Evolutionary conservation across 2,888 invertebrate species (phyloP), one percentile per base, ranked within the genome.

Genomic region (Ennomos fuscantarius): DNA sequence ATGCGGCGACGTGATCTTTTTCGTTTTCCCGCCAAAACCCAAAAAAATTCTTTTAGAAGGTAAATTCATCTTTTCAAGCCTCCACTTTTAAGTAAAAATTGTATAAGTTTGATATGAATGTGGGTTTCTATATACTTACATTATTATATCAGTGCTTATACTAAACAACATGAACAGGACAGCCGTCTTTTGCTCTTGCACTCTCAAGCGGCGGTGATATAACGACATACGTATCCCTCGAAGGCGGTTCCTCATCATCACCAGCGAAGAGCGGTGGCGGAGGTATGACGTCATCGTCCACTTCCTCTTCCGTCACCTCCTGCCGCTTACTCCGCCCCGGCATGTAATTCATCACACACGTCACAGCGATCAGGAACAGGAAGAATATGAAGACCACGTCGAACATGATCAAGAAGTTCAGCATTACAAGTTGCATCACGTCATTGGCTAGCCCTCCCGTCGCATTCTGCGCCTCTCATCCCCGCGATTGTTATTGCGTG

Each of bases 371-470:
- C 84, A 96, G 94, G 92, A 96, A 96, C 84, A 96, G 93, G 93
- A 96, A 96, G 91, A 96, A 96, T 92, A 96, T 94, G 93, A 96
- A 96, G 90, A 96, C 96, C 87, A 96, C 95, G 93, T 96, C 96
- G 94, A 96, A 96, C 96, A 96, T 96, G 93, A 96, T 95, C 88
- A 96, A 94, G 81, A 96, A 96, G 93, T 96, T 96, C 92, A 96
- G 94, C 94, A 96, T 96, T 94, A 96, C 94, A 84, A 96, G 94
- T 94, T 96, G 96, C 96, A 96, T 96, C 93, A 93, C 93, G 93
- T 75, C 78, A 78, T 76, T 70, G 50, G 60, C 67, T 65, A 72
- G 68, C 74, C 53, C 68, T 68, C 72, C 66, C 77, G 78, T 89
- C 84, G 84, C 89, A 91, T 90, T 82, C 82, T 89, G 86, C 73